Percentiles rank a stretch among this genome's conserved stretches.
Conservation (phyloP, 2,888 invertebrate species). For the Dicyrtoma fusca region DNA sequence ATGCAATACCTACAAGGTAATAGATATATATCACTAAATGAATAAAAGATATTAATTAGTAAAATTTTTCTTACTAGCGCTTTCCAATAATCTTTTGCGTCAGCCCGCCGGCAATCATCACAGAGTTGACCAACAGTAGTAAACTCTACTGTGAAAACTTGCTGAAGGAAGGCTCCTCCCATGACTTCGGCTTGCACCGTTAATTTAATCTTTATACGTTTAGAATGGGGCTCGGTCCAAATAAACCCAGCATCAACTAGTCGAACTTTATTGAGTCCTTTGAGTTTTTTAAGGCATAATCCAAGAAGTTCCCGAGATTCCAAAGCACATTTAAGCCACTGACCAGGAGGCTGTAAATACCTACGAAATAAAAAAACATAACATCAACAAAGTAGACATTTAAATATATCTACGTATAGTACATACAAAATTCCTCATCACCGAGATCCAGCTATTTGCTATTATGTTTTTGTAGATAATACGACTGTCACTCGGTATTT, state of each 20-base stretch:
- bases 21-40: no score
- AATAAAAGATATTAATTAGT: no score
- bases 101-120: constrained; percentile 92
- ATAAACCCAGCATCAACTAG: constrained; percentile 94
- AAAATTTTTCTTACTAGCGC: constrained; percentile 64
- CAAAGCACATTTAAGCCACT: constrained; percentile 82
- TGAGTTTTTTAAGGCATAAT: constrained; percentile 89
- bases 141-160: constrained; percentile 94
- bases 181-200: constrained; percentile 95
- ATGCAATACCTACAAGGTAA: no score
- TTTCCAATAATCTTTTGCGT: constrained; percentile 98
- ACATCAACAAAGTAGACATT: no score
- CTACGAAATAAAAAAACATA: constrained; percentile 59
- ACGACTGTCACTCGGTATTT: no score
- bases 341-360: constrained; percentile 88
- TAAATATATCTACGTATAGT: background rate
- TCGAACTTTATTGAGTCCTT: constrained; percentile 84
- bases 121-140: constrained; percentile 93
- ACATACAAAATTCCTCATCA: no score
- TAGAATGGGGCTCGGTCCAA: constrained; percentile 99
- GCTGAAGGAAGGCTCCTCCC: constrained; percentile 87
- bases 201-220: constrained; percentile 89
- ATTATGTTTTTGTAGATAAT: no score
- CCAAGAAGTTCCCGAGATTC: constrained; percentile 89
- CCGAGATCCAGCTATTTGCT: no score